Conservation (phyloP, 2,113 vertebrate genomes). For the Myocastor coypus region DNA sequence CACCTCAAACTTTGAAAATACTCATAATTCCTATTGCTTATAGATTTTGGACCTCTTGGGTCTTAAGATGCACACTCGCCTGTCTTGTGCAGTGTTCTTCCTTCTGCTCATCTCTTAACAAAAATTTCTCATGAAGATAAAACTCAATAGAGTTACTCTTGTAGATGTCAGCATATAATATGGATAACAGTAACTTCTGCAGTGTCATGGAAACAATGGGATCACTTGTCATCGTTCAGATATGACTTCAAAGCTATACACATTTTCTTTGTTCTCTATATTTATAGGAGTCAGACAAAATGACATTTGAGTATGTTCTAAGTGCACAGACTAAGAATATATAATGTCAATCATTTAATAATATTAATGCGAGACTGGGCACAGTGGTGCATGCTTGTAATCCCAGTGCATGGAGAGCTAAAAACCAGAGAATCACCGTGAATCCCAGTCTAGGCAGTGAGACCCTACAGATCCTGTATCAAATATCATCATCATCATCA, state of each 20-base stretch:
- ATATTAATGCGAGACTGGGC: not conserved
- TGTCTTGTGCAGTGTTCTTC: not conserved
- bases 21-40: not conserved
- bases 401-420: too few relatives aligned
- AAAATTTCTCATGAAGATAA: not conserved
- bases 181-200: not conserved
- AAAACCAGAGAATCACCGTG: too few relatives aligned
- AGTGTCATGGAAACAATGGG: conserved; percentile 22
- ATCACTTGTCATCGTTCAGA: not conserved
- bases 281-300: conserved; percentile 9
- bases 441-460: too few relatives aligned
- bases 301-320: not conserved
- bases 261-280: not conserved
- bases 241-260: conserved; percentile 20
- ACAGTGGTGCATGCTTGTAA: too few relatives aligned
- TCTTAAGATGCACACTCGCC: not conserved
- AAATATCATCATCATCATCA: too few relatives aligned
- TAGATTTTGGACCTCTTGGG: not conserved
- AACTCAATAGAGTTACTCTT: not conserved
- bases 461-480: too few relatives aligned
- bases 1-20: conserved; percentile 43
- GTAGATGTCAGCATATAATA: not conserved
- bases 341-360: not conserved
- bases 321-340: not conserved
- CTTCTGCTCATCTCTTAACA: not conserved